These are phyloP conservation scores for Ectobius pallidus DNA, from an alignment of 2,888 invertebrate species.

Conservation along the genomic window DNA sequence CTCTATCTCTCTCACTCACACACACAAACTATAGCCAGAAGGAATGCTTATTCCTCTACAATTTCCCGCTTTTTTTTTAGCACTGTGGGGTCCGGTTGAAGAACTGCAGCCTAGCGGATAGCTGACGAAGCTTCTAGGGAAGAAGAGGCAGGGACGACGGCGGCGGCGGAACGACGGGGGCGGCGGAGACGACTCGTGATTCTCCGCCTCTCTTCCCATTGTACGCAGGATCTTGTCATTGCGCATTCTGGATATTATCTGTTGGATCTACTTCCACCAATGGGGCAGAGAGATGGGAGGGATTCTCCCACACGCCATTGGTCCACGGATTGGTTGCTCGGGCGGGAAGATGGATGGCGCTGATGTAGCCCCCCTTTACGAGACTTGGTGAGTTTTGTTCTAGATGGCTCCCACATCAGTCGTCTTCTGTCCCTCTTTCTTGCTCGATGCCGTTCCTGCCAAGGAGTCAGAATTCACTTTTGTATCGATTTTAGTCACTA, in stretches of 20 bases:
- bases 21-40: constrained; percentile 14
- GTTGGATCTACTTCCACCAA: constrained; percentile 32
- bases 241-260: neutral
- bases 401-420: no score
- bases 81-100: constrained; percentile 19
- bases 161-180: no score
- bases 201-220: constrained; percentile 26
- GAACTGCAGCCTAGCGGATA: constrained; percentile 34
- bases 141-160: neutral
- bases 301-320: constrained; percentile 7
- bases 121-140: neutral
- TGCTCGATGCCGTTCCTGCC: no score
- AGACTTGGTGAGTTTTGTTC: no score
- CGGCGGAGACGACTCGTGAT: constrained; percentile 9
- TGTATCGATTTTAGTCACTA: neutral
- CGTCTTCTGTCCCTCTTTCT: no score
- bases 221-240: constrained; percentile 15
- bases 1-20: constrained; percentile 18
- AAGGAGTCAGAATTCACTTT: no score
- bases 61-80: constrained; percentile 34
- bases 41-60: neutral
- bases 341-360: constrained; percentile 28
- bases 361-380: neutral
- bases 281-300: constrained; percentile 30
- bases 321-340: neutral